Base-by-base conservation (phyloP, 2,113 vertebrate genomes). In the Entomyzon cyanotis region DNA sequence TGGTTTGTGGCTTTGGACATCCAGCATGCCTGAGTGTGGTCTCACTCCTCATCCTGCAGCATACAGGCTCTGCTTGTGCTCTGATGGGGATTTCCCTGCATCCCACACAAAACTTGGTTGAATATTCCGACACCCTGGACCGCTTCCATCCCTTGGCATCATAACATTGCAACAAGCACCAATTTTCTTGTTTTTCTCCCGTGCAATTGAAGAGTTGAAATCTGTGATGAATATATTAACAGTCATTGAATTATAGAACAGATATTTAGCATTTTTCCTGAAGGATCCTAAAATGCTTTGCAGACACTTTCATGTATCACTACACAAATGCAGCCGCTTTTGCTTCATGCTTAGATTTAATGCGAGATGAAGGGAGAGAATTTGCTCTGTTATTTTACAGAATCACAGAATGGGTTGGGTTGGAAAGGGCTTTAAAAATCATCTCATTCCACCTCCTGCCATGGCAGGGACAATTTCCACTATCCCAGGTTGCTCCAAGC, bases 191-290 rank as follows among this genome's bases (percentile, higher is more conserved):
- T 5, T 33, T 84, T 60, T 50, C 58, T 64, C 19, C 12, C 14
- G 0, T 89, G 89, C 37, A 73, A 73, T 17, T 85, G 87, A 53
- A 73, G 81, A 87, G 75, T 82, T 0, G 19, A 77, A 95, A 94
- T 85, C 58, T 80, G 37, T 12, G 33, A 70, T 80, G 94, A 94
- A 85, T 90, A 50, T 22, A 80, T 95, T 94, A 94, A 50, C 82
- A 69, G 64, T 68, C 31, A 77, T 41, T 93, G 84, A 87, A 83
- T 88, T 91, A 60, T 58, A 85, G 89, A 96, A 35, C 20, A 95
- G 89, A 82, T 84, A 91, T 44, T 91, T 89, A 89, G 70, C 84
- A 87, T 87, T 93, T 93, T 90, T 96, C 90, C 89, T 94, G 86
- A 86, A 97, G 90, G 85, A 95, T 80, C 82, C 74, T 85, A 83